Base-by-base conservation (phyloP, 2,888 invertebrate genomes). In the Hyalella azteca region DNA sequence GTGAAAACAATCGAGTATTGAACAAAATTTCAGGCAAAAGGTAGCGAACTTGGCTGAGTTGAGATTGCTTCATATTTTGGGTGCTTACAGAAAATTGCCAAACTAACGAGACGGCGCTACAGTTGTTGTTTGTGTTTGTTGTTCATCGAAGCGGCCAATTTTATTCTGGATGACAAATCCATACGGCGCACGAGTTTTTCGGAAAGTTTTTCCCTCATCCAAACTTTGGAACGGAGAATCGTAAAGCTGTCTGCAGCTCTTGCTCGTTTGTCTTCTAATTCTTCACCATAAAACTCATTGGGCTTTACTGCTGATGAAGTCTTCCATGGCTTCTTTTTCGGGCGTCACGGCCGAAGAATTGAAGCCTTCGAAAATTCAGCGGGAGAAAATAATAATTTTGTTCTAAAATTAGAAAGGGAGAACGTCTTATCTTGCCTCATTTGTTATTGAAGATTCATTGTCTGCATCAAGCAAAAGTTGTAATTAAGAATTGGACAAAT, bases 251-350 rank as follows among this genome's bases (percentile, higher is more conserved):
- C 66, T 15, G 66, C 39, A 29, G 39, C 32, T 36, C 66, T 36
- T 36, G 66, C 36, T 29, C 66, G 66, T 66, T 66, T 66, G 66
- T 66, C 66, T 66, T 66, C 66, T 66, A 66, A 66, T 66, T 66
- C 66, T 66, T 66, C 66, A 66, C 66, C 66, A 66, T 66, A 66
- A 66, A 66, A 66, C 66, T 66, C 66, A 66, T 66, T 66, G 66
- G 66, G 39, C 36, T 66, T 66, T 66, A 66, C 66, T 66, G 66
- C 66, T 66, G 66, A 66, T 66, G 66, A 66, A 66, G 66, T 66
- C 76, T 22, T 76, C 26, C 49, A 49, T 41, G 76, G 48, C 39
- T 76, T 45, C 32, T 49, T 76, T 19, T 29, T 50, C n/a, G n/a
- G n/a, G n/a, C n/a, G n/a, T n/a, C n/a, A n/a, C n/a, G n/a, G n/a